Evolutionary conservation across 2,113 vertebrate genomes (phyloP).

Genomic region (Xiphophorus hellerii): DNA sequence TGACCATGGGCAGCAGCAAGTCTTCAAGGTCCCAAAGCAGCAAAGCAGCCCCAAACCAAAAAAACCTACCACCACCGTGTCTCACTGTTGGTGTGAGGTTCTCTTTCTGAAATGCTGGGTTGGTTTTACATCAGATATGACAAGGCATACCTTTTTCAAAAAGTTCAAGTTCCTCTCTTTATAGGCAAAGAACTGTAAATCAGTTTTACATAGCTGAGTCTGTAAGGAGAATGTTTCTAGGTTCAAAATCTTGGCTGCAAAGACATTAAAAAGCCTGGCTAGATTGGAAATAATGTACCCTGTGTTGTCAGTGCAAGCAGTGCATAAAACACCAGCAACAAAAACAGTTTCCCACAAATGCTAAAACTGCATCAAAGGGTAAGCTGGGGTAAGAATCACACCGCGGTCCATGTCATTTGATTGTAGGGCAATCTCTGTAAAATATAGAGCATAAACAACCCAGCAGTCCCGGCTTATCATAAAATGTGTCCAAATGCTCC

Average conservation of each 20-base stretch:
- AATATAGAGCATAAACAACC: constrained; percentile 14
- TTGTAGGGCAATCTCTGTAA: constrained; percentile 6
- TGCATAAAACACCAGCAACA: not conserved
- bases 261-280: not conserved
- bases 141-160: not conserved
- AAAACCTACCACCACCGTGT: no score
- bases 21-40: not conserved
- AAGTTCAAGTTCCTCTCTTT: not conserved
- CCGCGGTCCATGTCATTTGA: not conserved
- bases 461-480: constrained; percentile 3
- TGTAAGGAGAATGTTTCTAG: not conserved
- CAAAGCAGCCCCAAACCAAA: not conserved
- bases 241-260: not conserved
- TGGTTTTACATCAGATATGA: not conserved
- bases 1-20: not conserved
- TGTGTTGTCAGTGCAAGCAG: not conserved
- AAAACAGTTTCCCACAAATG: not conserved
- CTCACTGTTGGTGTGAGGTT: no score
- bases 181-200: not conserved
- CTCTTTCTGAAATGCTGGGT: no score
- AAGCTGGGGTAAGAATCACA: not conserved
- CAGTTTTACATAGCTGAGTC: no score
- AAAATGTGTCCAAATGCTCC: constrained; percentile 25
- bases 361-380: not conserved
- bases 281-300: not conserved